Evolutionary conservation across 2,888 invertebrate genomes (phyloP), one percentile per base, ranked within the genome.

Genomic region (Acronicta psi): DNA sequence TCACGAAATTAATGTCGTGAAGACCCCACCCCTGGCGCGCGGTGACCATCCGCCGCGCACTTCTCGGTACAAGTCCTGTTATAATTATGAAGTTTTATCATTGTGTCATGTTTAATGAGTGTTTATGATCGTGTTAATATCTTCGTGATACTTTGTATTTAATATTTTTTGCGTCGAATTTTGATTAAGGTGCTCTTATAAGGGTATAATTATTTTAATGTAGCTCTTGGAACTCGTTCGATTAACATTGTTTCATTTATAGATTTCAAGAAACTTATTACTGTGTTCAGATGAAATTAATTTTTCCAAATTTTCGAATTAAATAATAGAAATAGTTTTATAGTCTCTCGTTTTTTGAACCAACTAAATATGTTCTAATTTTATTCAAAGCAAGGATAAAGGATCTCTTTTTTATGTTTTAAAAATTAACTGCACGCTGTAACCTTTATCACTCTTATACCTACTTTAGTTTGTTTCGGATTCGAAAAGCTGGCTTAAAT

Each of bases 1-100:
- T 96, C 96, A 96, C 96, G 96, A 96, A 96, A 96, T 96, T 96
- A 96, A 97, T 97, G 96, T 96, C 96, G 94, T 92, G 87, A 90
- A 92, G 93, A 85, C 89, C 92, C 95, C 94, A 94, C 95, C 95
- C 94, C 89, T 76, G 64, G 80, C 72, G 83, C 86, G 81, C 68
- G 67, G 89, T 86, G 86, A 77, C 93, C 91, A 90, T 78, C 59
- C 56, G 57, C 49, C 60, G 50, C 56, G 51, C 70, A 69, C 46
- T 77, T 75, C 73, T 64, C 56, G 76, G 81, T 63, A 85, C 77
- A 71, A 65, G 72, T 80, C 77, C 72, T 60, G 70, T 73, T 71
- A 61, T 73, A 75, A 67, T 70, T 71, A 77, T 83, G 77, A 78
- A 81, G 72, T 82, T 83, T 85, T 80, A 86, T 84, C 82, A 84